These are phyloP conservation scores for Limnodromus scolopaceus DNA, from an alignment of 2,797 vertebrate genomes.

Conservation along the genomic window DNA sequence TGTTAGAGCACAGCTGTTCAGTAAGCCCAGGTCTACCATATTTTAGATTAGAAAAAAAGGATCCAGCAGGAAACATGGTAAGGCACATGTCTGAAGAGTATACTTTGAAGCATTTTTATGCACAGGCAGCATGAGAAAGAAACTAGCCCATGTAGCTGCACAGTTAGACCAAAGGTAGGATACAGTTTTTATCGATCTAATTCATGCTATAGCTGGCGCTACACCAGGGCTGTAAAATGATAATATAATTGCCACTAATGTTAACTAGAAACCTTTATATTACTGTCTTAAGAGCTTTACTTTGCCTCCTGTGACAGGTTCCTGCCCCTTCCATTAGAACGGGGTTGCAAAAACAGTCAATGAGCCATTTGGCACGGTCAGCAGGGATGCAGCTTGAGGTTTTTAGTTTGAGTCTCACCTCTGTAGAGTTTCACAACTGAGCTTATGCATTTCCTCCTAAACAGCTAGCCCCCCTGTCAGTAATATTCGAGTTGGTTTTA, in stretches of 20 bases:
- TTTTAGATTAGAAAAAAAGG: background rate
- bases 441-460: background rate
- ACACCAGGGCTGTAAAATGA: background rate
- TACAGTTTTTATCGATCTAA: background rate
- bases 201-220: background rate
- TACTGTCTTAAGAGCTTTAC: background rate
- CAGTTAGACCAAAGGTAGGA: background rate
- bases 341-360: background rate
- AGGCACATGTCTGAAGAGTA: accelerated
- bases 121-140: background rate
- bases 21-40: background rate
- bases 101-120: background rate
- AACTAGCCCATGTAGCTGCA: background rate
- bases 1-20: background rate
- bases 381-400: background rate
- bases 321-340: background rate
- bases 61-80: background rate
- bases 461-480: background rate
- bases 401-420: background rate
- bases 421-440: background rate
- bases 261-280: background rate
- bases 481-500: background rate
- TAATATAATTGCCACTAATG: background rate
- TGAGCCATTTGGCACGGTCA: background rate
- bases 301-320: background rate